A percentile compares a stretch with the other conserved stretches of the same genome.
Conservation (phyloP, 2,888 invertebrate species). For the Melanchra persicariae region DNA sequence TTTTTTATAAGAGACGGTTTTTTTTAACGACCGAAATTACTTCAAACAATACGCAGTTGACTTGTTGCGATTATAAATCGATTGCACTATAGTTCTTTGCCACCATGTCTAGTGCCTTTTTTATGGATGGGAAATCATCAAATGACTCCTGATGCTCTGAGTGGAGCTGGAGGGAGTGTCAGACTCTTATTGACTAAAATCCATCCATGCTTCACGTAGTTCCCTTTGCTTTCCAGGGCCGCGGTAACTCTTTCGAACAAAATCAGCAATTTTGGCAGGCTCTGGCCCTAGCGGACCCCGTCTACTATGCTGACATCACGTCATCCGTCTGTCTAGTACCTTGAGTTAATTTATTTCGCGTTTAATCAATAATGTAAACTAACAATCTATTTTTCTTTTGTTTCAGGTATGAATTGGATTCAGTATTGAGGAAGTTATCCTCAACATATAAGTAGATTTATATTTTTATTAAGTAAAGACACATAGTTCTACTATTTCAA, state of each 20-base stretch:
- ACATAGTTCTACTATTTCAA: neutral
- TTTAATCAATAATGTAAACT: neutral
- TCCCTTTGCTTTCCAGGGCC: too few species aligned
- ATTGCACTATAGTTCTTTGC: neutral
- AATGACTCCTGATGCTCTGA: too few species aligned
- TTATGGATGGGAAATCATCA: too few species aligned
- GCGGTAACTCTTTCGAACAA: too few species aligned
- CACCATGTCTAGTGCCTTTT: neutral
- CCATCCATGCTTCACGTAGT: too few species aligned
- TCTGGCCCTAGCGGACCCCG: too few species aligned
- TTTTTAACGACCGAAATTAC: neutral
- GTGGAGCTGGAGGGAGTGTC: too few species aligned
- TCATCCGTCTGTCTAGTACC: neutral
- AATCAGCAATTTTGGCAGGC: too few species aligned
- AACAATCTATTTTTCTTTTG: slow-evolving; percentile 27
- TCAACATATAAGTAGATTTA: neutral
- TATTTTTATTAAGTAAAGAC: neutral
- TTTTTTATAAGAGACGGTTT: neutral
- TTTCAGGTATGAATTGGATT: slow-evolving; percentile 49
- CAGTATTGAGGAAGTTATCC: too few species aligned
- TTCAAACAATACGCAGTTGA: too few species aligned
- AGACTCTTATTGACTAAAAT: too few species aligned
- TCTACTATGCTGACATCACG: too few species aligned
- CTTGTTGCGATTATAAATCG: neutral
- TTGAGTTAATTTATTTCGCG: neutral